Percentiles rank a stretch among this genome's conserved stretches.
These are phyloP conservation scores for Spicauda simplicius DNA, from an alignment of 2,888 invertebrate species.

Conservation along the genomic window DNA sequence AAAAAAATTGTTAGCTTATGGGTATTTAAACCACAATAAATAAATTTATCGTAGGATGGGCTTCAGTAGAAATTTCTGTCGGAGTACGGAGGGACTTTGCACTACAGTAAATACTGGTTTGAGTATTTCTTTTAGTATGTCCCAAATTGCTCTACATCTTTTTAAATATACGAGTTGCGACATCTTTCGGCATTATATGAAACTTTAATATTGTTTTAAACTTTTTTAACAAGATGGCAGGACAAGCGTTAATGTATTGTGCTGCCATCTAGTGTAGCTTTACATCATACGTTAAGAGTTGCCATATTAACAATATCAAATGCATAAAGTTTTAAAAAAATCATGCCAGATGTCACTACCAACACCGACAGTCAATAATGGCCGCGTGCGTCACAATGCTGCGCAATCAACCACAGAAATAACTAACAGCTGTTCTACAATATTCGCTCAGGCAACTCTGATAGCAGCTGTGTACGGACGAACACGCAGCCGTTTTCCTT, in stretches of 20 bases:
- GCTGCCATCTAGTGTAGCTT: background rate
- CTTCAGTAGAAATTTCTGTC: background rate
- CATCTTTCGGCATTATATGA: too few relatives aligned
- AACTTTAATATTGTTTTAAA: too few relatives aligned
- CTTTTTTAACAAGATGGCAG: too few relatives aligned
- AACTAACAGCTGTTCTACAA: constrained; percentile 83
- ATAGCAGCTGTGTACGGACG: constrained; percentile 65
- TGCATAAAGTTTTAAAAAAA: background rate
- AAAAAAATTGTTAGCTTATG: too few relatives aligned
- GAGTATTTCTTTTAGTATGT: too few relatives aligned
- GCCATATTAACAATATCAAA: background rate
- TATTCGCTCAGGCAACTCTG: constrained; percentile 82
- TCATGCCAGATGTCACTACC: background rate
- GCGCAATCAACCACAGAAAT: constrained; percentile 82
- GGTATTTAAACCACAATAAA: too few relatives aligned
- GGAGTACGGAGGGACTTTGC: background rate
- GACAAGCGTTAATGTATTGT: background rate
- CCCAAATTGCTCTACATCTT: too few relatives aligned
- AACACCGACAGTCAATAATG: constrained; percentile 61
- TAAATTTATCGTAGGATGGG: too few relatives aligned
- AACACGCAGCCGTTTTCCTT: constrained; percentile 78
- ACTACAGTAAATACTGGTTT: background rate
- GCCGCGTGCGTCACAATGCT: constrained; percentile 73
- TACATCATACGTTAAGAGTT: background rate
- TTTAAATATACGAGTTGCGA: too few relatives aligned